phyloP scores from a whole-genome alignment of 1,140 invertebrate species.

The Asbolus verrucosus region DNA sequence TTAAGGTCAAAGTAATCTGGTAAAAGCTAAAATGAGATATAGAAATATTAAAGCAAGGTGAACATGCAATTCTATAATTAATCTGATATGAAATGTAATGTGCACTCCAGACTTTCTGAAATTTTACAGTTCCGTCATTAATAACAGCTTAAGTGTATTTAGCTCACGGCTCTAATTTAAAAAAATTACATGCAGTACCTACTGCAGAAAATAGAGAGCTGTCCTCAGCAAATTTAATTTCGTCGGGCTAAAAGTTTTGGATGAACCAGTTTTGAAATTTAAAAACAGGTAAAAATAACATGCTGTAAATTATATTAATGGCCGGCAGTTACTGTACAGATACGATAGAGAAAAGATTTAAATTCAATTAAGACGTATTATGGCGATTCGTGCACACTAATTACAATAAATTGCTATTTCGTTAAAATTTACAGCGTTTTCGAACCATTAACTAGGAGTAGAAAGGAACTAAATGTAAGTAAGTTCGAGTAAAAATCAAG shows the following conservation, averaged over 20 bases:
- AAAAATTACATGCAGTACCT: constrained; percentile 16
- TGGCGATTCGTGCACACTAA: constrained; percentile 37
- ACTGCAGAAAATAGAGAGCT: constrained; percentile 15
- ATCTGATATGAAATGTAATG: constrained; percentile 47
- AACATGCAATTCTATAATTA: constrained; percentile 49
- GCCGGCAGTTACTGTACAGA: constrained; percentile 14
- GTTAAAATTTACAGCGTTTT: constrained; percentile 39
- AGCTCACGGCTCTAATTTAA: constrained; percentile 26
- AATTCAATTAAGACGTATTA: constrained; percentile 42
- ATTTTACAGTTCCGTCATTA: constrained; percentile 44
- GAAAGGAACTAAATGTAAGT: constrained; percentile 46
- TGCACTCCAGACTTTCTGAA: constrained; percentile 39
- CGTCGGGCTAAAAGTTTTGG: too few species aligned
- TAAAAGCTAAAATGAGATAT: constrained; percentile 45
- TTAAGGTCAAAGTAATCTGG: constrained; percentile 48
- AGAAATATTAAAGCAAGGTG: constrained; percentile 47
- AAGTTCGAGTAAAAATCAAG: constrained; percentile 37
- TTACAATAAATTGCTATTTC: constrained; percentile 45
- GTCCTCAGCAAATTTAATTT: constrained; percentile 17
- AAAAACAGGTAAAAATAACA: too few species aligned
- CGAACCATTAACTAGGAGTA: constrained; percentile 39
- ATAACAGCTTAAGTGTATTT: constrained; percentile 41
- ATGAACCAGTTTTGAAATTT: too few species aligned
- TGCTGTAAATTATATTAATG: constrained; percentile 16
- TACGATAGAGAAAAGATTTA: constrained; percentile 25